Evolutionary conservation across 1,140 invertebrate species (phyloP).

Genomic region (Temnothorax curvispinosus): DNA sequence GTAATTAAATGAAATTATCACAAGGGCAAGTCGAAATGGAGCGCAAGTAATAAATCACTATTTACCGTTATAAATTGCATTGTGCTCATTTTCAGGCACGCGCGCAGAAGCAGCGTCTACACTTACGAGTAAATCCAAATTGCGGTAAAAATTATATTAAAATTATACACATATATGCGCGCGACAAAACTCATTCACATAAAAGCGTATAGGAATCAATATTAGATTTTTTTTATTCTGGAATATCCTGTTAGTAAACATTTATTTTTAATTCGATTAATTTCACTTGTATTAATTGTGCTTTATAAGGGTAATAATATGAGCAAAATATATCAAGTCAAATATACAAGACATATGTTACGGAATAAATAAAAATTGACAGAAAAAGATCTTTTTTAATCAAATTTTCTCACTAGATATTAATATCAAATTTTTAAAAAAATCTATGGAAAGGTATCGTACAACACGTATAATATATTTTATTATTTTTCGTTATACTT

Average conservation of each 20-base stretch:
- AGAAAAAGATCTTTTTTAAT: neutral
- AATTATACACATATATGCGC: constrained; percentile 2
- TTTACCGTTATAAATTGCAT: constrained; percentile 24
- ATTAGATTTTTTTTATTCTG: constrained; percentile 1
- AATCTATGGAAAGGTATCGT: neutral
- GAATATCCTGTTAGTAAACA: neutral
- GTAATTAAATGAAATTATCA: constrained; percentile 64
- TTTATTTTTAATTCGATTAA: neutral
- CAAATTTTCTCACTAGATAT: neutral
- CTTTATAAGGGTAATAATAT: neutral
- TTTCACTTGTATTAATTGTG: neutral
- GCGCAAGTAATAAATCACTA: neutral
- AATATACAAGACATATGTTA: neutral
- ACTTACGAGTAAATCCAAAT: constrained; percentile 37
- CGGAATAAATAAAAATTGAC: neutral
- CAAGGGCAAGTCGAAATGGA: neutral
- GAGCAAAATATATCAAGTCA: neutral
- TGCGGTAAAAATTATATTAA: constrained; percentile 62
- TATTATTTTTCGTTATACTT: neutral
- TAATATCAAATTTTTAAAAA: neutral
- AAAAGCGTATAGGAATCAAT: neutral
- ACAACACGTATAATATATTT: neutral
- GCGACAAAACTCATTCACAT: neutral
- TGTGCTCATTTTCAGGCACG: constrained; percentile 60
- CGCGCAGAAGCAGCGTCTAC: neutral